Evolutionary conservation across 2,797 vertebrate species (phyloP), one percentile per base, ranked within the genome.

Genomic region (Artibeus lituratus): DNA sequence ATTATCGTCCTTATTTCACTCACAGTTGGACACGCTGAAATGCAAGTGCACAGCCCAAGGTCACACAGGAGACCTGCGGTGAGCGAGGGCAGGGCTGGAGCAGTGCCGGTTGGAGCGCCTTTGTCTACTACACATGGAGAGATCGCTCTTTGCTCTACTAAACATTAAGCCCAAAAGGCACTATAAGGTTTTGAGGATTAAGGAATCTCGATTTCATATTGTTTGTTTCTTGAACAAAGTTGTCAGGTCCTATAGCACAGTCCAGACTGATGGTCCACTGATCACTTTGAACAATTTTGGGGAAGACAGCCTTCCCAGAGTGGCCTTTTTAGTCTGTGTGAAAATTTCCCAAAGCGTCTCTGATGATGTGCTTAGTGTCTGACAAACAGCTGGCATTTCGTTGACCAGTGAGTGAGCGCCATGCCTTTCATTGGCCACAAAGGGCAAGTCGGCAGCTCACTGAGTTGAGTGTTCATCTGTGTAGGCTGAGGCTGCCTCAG

Each of bases 271-370:
- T 96, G 87, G 78, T 57, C 85, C 80, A 44, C 96, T 97, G 96
- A 87, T 97, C 91, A 91, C 96, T 96, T 96, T 87, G 88, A 97
- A 89, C 65, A 94, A 92, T 96, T 94, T 86, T 94, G 4, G 94
- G 95, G 78, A 94, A 96, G 94, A 96, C 91, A 62, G 95, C 10
- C 77, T 97, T 96, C 94, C 85, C 77, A 7, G 4, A 95, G 78
- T 90, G 92, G 39, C 90, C 59, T 69, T 81, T 97, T 96, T 90
- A 92, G 62, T 94, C 95, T 85, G 10, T 92, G 90, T 96, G 96
- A 96, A 96, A 92, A 70, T 97, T 95, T 82, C 62, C 29, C 7
- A 70, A 82, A 73, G 83, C 94, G 97, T 97, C 95, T 92, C 90
- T 26, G 39, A 74, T 49, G 59, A 26, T 42, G 39, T 78, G 89